Evolutionary conservation across 2,797 vertebrate species (phyloP), one percentile per base, ranked within the genome.

Genomic region (Anguilla megastoma): DNA sequence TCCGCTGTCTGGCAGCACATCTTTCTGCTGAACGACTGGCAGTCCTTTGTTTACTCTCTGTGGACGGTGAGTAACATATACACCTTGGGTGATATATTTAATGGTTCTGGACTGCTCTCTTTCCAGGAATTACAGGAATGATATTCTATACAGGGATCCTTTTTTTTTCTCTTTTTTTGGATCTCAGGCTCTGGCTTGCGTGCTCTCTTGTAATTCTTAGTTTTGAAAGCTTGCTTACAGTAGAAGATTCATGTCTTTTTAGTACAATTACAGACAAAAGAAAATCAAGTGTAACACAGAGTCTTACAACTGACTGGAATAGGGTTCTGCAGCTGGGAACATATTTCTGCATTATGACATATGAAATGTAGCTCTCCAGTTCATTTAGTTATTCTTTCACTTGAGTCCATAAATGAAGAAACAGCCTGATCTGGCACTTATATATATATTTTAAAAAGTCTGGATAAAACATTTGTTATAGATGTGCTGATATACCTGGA

Each of bases 71-170:
- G 76, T 45, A 45, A 80, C 45, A 80, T 21, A 80, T 24, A 80
- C 76, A 80, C 36, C 1, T 18, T 0, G 36, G 36, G 76, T 41
- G 76, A 80, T 80, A 18, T 80, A 45, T 80, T 80, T 80, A 21
- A 80, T 45, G 18, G 33, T 41, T 48, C 30, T 45, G 36, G 36
- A 41, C 76, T 48, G 76, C 76, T 80, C 14, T 80, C 76, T 80
- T 80, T 80, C 76, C 41, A 80, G 76, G 76, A 80, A 80, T 80
- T 18, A 48, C 76, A 80, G 45, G 36, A 80, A 80, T 24, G 18
- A 80, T 80, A 80, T 80, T 80, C 36, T 80, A 21, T 24, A 41
- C 33, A 1, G 27, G n/a, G 27, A 36, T 45, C 30, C 18, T 80
- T 21, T 45, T 66, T 66, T n/a, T 27, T 41, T 36, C 1, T n/a